Percentiles rank a stretch among this genome's conserved stretches.
Conservation (phyloP, 2,888 invertebrate genomes). For the Ophion obscuratus region DNA sequence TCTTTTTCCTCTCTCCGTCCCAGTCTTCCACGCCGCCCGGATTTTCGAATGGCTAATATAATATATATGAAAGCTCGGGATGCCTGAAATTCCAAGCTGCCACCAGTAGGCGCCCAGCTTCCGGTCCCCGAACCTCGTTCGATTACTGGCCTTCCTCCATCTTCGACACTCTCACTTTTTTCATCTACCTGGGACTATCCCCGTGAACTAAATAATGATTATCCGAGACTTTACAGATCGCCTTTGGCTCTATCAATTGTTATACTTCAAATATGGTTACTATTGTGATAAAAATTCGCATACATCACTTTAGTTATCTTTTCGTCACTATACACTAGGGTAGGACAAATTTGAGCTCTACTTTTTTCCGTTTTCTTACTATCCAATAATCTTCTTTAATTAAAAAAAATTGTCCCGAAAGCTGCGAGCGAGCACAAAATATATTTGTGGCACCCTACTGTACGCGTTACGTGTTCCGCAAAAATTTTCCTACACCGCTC, state of each 20-base stretch:
- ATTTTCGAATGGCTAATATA: constrained; percentile 21
- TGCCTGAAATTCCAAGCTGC: constrained; percentile 30
- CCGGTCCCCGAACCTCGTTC: not conserved
- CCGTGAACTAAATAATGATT: no score
- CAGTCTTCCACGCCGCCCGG: not conserved
- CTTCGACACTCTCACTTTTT: not conserved
- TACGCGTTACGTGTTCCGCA: not conserved
- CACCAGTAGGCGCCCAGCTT: not conserved
- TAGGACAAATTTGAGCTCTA: no score
- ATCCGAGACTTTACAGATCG: no score
- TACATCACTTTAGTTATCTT: not conserved
- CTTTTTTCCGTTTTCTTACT: no score
- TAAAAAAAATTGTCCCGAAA: no score
- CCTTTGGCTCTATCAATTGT: no score
- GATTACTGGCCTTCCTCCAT: constrained; percentile 32
- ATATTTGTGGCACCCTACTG: no score
- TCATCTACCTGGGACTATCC: not conserved
- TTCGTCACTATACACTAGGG: not conserved
- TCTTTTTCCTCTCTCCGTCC: not conserved
- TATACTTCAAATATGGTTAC: no score
- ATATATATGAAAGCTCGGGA: constrained; percentile 30
- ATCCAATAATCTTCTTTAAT: no score
- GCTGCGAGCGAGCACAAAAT: no score
- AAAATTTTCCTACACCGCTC: not conserved
- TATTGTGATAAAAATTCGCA: no score